phyloP scores from a whole-genome alignment of 2,113 vertebrate genomes.

The Microcebus jonahi region DNA sequence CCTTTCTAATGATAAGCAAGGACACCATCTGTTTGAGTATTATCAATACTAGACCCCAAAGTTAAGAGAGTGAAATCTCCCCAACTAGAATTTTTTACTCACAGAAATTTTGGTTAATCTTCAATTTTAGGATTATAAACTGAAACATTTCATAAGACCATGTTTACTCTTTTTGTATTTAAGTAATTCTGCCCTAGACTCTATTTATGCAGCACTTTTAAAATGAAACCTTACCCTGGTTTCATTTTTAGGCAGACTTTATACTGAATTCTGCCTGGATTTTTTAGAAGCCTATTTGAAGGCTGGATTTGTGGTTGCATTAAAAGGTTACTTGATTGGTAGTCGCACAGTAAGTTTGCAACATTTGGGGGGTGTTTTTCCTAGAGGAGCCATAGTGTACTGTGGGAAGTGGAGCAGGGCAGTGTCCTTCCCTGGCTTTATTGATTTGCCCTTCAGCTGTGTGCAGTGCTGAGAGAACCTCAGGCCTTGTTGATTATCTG shows the following conservation, averaged over 20 bases:
- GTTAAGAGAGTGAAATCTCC: not conserved
- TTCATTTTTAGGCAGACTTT: constrained; percentile 18
- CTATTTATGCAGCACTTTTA: not conserved
- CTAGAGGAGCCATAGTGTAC: constrained; percentile 66
- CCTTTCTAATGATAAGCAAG: not conserved
- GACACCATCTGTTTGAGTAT: not conserved
- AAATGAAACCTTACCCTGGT: not conserved
- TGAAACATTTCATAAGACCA: not conserved
- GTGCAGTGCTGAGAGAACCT: constrained; percentile 83
- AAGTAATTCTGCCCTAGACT: not conserved
- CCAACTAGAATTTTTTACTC: not conserved
- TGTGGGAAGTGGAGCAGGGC: constrained; percentile 83
- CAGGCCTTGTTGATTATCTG: constrained; percentile 87
- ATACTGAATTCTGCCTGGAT: not conserved
- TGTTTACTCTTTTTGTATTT: not conserved
- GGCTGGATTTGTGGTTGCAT: constrained; percentile 24
- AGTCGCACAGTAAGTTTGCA: not conserved
- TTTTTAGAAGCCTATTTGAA: not conserved
- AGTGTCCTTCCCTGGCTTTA: constrained; percentile 85
- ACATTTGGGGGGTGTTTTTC: constrained; percentile 71
- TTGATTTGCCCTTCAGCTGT: constrained; percentile 89
- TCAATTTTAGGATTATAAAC: not conserved
- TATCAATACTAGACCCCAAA: not conserved
- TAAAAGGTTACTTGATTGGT: not conserved
- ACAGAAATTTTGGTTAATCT: not conserved